phyloP scores from a whole-genome alignment of 2,888 invertebrate species.

The Melitaea athalia region DNA sequence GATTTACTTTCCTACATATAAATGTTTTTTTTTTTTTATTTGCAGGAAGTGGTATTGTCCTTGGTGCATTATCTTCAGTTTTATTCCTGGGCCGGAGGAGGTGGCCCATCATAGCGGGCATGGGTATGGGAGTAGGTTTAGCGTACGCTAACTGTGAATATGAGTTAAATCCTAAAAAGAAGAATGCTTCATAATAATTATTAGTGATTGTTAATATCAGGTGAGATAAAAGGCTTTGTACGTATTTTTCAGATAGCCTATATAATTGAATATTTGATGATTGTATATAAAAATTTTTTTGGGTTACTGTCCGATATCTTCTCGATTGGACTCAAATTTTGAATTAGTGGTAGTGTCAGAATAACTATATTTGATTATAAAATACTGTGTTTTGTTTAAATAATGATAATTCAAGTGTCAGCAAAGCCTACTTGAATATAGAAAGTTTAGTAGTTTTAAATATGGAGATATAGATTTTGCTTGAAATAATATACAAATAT shows the following conservation, averaged over 20 bases:
- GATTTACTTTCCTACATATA: constrained; percentile 30
- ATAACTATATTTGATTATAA: no score
- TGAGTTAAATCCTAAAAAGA: constrained; percentile 67
- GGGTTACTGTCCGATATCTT: no score
- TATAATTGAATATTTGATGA: no score
- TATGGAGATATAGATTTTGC: neutral
- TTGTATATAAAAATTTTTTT: no score
- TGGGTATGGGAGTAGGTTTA: constrained; percentile 95
- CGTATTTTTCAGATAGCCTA: no score
- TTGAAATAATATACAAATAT: constrained; percentile 1
- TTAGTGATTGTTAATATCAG: constrained; percentile 43
- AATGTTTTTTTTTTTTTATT: no score
- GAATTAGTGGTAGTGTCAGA: no score
- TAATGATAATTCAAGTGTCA: no score
- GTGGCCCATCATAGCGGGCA: constrained; percentile 94
- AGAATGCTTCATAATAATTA: constrained; percentile 51
- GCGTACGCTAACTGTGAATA: constrained; percentile 93
- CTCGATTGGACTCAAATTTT: no score
- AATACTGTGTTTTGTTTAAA: no score
- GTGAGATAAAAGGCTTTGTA: neutral
- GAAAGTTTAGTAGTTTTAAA: neutral
- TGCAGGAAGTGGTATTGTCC: constrained; percentile 89
- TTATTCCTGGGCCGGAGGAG: constrained; percentile 90
- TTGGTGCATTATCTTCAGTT: constrained; percentile 91
- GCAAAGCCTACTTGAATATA: neutral